Base-by-base conservation (phyloP, 2,113 vertebrate species). In the Crotophaga sulcirostris region DNA sequence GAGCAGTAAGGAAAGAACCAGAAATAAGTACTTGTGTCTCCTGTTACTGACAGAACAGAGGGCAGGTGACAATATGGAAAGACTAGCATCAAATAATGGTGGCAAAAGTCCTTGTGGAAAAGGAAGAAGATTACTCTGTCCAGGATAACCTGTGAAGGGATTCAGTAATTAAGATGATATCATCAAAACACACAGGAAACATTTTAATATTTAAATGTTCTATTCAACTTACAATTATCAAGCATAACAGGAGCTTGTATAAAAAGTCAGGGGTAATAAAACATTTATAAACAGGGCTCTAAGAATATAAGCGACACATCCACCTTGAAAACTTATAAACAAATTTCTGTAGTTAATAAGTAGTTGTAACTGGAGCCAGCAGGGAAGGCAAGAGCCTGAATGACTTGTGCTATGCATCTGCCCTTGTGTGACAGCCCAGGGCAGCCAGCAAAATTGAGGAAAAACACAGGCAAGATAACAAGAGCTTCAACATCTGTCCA, bases 401-500 rank as follows among this genome's bases (percentile, higher is more conserved):
- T 10, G 62, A 29, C 18, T 24, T 54, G 38, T 31, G 23, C 72
- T 59, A 51, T 17, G 26, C 34, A 6, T 45, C 78, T 21, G 23
- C 24, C 42, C 25, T 26, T 7, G 33, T 8, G 77, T 21, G 44
- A 44, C 58, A 72, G 33, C 40, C 36, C 81, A 29, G 70, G 40
- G 58, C 80, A 56, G 40, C 25, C 42, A 58, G 49, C 11, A 0
- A 1, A 72, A 6, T 17, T 2, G 0, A 54, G 23, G 8, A 20
- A 29, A 18, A 52, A 26, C 44, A 16, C 47, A 69, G 40, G 25
- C 2, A 2, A 12, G 74, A 9, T 10, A 25, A 49, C 0, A 5
- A 69, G 78, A 74, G 47, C 54, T 73, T 68, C 33, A 11, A 5
- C 78, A 36, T 54, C 64, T 92, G 69, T 64, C 34, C 21, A 0